These are phyloP conservation scores for Apis laboriosa DNA, from an alignment of 1,140 invertebrate species.

Conservation along the genomic window DNA sequence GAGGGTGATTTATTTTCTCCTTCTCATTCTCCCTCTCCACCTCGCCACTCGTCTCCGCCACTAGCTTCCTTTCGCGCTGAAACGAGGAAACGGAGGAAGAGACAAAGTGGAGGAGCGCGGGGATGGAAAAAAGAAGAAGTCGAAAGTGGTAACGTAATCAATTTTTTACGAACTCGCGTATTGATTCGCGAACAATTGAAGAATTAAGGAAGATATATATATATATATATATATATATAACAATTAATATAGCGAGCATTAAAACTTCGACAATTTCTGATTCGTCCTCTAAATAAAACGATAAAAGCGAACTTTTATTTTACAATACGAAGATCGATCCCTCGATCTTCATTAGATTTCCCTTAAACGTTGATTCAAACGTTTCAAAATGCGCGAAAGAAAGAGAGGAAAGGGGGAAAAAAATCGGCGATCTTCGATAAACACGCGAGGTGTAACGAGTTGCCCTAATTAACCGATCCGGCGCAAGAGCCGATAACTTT, in stretches of 20 bases:
- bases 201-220: neutral
- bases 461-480: slow-evolving; percentile 52
- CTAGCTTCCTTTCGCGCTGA: slow-evolving; percentile 22
- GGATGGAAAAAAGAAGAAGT: neutral
- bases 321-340: no score
- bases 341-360: no score
- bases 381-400: neutral
- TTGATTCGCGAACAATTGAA: neutral
- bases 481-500: slow-evolving; percentile 57
- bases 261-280: no score
- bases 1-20: slow-evolving; percentile 59
- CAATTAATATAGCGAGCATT: no score
- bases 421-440: slow-evolving; percentile 28
- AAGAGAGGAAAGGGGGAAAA: slow-evolving; percentile 5
- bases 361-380: no score
- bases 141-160: slow-evolving; percentile 35
- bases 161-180: slow-evolving; percentile 5
- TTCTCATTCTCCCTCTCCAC: neutral
- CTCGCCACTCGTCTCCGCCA: neutral
- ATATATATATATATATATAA: no score
- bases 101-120: no score
- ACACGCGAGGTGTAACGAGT: slow-evolving; percentile 12
- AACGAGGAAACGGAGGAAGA: slow-evolving; percentile 13
- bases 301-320: no score
- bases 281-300: no score